Conservation (phyloP, 2,797 vertebrate species). For the Hephaestus fuliginosus region DNA sequence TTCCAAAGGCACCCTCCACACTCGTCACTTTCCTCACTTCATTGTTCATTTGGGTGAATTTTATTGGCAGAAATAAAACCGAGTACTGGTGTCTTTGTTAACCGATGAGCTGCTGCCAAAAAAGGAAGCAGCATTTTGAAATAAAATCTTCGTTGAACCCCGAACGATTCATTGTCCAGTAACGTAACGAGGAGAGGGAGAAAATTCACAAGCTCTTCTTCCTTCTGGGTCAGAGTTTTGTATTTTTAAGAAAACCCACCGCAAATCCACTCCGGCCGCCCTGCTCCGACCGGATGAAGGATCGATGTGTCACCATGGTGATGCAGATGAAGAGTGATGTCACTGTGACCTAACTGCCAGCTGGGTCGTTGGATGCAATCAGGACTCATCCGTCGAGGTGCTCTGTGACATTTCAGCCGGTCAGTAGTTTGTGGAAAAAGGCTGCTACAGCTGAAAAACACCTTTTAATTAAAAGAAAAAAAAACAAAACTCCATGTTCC, state of each 20-base stretch:
- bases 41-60: too few relatives aligned
- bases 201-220: too few relatives aligned
- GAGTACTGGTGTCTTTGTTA: too few relatives aligned
- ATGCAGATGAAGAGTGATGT: constrained; percentile 38
- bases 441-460: background rate
- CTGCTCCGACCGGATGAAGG: background rate
- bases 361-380: constrained; percentile 25
- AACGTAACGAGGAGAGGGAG: background rate
- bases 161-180: background rate
- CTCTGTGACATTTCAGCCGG: constrained; percentile 31
- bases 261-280: background rate
- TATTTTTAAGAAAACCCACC: background rate
- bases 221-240: background rate
- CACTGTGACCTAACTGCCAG: background rate
- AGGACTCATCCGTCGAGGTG: constrained; percentile 37
- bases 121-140: background rate
- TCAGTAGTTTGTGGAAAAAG: background rate
- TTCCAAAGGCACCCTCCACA: too few relatives aligned
- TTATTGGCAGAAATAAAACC: too few relatives aligned
- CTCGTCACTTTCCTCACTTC: too few relatives aligned
- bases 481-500: background rate
- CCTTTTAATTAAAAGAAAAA: constrained; percentile 13
- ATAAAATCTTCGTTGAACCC: background rate
- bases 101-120: background rate
- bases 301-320: constrained; percentile 17